Evolutionary conservation across 2,113 vertebrate species (phyloP).

Genomic region (Sisor rabdophorus): DNA sequence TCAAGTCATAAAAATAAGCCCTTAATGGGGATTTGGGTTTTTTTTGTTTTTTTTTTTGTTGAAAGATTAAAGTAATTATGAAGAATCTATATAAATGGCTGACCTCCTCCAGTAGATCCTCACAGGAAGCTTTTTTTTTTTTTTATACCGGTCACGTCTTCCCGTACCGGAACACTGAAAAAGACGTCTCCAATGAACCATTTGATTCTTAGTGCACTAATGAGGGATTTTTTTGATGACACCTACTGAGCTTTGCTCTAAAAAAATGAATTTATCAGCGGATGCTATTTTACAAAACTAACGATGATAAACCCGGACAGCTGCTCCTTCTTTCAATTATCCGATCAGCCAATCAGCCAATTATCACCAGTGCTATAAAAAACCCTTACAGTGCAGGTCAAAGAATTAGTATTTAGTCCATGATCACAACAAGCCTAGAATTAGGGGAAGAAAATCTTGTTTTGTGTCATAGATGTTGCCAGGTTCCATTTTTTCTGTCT

Average conservation of each 20-base stretch:
- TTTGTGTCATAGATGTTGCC: neutral
- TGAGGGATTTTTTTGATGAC: slow-evolving; percentile 35
- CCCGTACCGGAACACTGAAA: neutral
- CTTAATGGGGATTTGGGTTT: neutral
- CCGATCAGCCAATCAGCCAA: neutral
- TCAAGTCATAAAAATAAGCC: slow-evolving; percentile 14
- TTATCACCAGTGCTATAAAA: too few relatives aligned
- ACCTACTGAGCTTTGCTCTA: slow-evolving; percentile 9
- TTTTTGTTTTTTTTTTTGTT: slow-evolving; percentile 22
- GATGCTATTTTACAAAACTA: neutral
- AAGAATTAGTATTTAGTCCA: too few relatives aligned
- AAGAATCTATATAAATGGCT: slow-evolving; percentile 8
- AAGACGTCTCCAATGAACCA: slow-evolving; percentile 32
- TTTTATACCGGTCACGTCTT: slow-evolving; percentile 8
- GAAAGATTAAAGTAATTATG: slow-evolving; percentile 23
- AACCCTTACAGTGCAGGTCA: neutral
- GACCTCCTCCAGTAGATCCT: neutral
- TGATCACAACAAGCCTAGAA: neutral
- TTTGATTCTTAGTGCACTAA: slow-evolving; percentile 17
- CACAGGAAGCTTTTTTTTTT: slow-evolving; percentile 28
- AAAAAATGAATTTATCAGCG: neutral
- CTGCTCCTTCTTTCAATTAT: slow-evolving; percentile 5
- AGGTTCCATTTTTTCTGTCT: neutral
- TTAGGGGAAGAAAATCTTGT: neutral
- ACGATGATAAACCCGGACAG: neutral